These are phyloP conservation scores for Trachymyrmex septentrionalis DNA, from an alignment of 1,140 invertebrate genomes.

Conservation along the genomic window DNA sequence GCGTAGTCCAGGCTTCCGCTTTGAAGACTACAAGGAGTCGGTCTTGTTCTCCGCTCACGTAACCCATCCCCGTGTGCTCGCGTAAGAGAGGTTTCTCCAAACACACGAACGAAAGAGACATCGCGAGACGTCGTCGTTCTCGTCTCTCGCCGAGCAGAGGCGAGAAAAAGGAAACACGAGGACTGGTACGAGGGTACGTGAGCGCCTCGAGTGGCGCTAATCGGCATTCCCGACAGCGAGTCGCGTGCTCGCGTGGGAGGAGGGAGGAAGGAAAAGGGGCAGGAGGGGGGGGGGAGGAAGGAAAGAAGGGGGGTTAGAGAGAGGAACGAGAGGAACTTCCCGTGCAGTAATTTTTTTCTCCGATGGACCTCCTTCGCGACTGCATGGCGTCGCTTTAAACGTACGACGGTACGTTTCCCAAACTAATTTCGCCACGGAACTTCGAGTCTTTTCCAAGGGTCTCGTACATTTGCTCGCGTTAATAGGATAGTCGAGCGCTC, in stretches of 20 bases:
- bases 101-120: constrained; percentile 59
- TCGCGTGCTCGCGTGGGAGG: constrained; percentile 38
- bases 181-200: constrained; percentile 54
- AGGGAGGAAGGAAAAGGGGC: neutral
- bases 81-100: constrained; percentile 56
- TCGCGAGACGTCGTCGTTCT: constrained; percentile 28
- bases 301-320: neutral
- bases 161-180: constrained; percentile 59
- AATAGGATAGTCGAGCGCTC: constrained; percentile 28
- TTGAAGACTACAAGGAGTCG: constrained; percentile 29
- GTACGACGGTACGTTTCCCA: constrained; percentile 64
- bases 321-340: constrained; percentile 52
- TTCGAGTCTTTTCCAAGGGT: constrained; percentile 29
- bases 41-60: constrained; percentile 54
- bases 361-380: constrained; percentile 39
- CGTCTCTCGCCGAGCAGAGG: neutral
- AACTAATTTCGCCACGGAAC: constrained; percentile 59
- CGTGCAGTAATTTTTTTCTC: constrained; percentile 66
- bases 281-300: neutral
- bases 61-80: constrained; percentile 26
- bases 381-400: constrained; percentile 37
- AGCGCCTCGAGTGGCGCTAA: constrained; percentile 65
- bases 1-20: constrained; percentile 25
- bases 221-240: constrained; percentile 60
- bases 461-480: constrained; percentile 38